These are phyloP conservation scores for Styela clava DNA, from an alignment of 23 tunicate genomes.

Conservation along the genomic window DNA sequence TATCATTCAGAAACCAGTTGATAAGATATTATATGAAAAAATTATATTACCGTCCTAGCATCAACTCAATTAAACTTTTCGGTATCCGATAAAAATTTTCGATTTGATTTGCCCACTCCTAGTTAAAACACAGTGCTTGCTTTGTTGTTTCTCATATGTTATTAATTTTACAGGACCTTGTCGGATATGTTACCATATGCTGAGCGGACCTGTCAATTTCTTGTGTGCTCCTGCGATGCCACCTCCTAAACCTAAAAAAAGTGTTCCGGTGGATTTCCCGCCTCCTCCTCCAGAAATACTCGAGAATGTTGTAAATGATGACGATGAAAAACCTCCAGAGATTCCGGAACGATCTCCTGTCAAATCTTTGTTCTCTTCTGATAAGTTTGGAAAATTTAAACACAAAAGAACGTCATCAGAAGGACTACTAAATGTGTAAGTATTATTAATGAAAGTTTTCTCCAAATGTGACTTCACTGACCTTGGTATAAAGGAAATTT, in stretches of 20 bases:
- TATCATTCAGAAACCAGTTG: too few relatives aligned
- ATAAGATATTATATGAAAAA: too few relatives aligned
- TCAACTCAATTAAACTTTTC: too few relatives aligned
- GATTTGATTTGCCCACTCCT: too few relatives aligned
- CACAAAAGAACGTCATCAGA: not conserved
- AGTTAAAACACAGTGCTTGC: too few relatives aligned
- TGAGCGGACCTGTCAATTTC: conserved; percentile 68
- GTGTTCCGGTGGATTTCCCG: not conserved
- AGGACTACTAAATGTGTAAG: not conserved
- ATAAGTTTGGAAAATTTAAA: not conserved
- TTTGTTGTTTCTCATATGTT: too few relatives aligned
- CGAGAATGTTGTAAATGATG: not conserved
- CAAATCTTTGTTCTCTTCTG: not conserved
- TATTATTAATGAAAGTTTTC: too few relatives aligned
- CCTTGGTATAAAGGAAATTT: too few relatives aligned
- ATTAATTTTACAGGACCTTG: conserved; percentile 65
- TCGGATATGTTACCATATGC: conserved; percentile 57
- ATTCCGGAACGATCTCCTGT: not conserved
- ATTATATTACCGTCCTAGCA: too few relatives aligned
- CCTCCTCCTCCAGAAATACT: not conserved
- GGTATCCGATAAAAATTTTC: too few relatives aligned
- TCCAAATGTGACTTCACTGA: too few relatives aligned
- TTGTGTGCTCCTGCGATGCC: conserved; percentile 54
- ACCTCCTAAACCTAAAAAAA: not conserved
- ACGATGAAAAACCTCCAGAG: not conserved